These are phyloP conservation scores for Drosophila busckii DNA, from an alignment of 1,140 invertebrate species.

Conservation along the genomic window DNA sequence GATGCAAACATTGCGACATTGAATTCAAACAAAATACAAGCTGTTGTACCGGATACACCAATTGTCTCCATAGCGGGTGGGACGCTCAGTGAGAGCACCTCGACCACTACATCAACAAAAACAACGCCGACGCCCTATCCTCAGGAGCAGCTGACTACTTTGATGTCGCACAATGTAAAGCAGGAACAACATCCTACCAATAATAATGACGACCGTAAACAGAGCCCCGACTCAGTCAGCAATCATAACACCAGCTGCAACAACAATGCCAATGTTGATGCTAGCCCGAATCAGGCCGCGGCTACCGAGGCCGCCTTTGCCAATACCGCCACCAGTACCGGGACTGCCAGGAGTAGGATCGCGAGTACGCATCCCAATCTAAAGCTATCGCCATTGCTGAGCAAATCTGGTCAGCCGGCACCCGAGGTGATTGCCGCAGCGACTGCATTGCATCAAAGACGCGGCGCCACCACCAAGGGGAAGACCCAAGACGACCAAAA, in stretches of 20 bases:
- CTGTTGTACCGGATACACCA: constrained; percentile 69
- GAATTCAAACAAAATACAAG: constrained; percentile 44
- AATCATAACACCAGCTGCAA: constrained; percentile 1
- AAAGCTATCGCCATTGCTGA: constrained; percentile 24
- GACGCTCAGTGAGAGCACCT: constrained; percentile 68
- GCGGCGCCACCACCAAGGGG: constrained; percentile 53
- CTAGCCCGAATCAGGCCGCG: constrained; percentile 22
- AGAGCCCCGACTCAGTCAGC: background rate
- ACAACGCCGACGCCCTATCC: constrained; percentile 65
- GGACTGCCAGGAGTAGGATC: no score
- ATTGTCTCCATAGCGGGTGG: constrained; percentile 74
- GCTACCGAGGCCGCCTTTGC: background rate
- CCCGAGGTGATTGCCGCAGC: constrained; percentile 15
- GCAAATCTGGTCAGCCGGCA: constrained; percentile 8
- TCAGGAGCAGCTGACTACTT: constrained; percentile 45
- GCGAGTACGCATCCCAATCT: constrained; percentile 21
- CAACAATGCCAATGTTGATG: constrained; percentile 3
- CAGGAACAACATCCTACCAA: constrained; percentile 23
- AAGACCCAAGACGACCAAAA: constrained; percentile 68
- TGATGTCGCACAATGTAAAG: constrained; percentile 51
- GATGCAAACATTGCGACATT: constrained; percentile 28
- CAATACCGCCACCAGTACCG: constrained; percentile 1
- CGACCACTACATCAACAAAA: constrained; percentile 69
- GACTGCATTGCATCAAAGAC: constrained; percentile 20
- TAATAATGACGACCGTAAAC: constrained; percentile 6